A percentile compares a stretch with the other conserved stretches of the same genome.
phyloP scores from a whole-genome alignment of 2,888 invertebrate species.

The Lampropteryx suffumata region DNA sequence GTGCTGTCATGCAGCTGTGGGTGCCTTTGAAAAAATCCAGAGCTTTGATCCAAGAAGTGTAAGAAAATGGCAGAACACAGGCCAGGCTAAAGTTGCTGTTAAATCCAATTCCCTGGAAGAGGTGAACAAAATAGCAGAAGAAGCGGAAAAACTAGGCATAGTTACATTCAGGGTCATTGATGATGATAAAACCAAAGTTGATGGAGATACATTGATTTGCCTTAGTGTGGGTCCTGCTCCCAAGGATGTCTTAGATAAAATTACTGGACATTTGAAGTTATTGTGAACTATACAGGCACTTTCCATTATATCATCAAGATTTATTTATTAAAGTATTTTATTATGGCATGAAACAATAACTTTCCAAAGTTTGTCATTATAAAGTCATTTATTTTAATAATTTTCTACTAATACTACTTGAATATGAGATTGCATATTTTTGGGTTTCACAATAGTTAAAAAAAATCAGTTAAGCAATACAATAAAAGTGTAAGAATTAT shows the following conservation, averaged over 20 bases:
- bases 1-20: conserved; percentile 93
- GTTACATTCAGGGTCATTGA: conserved; percentile 88
- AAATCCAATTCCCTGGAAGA: conserved; percentile 88
- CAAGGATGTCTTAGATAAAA: conserved; percentile 85
- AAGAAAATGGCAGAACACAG: conserved; percentile 82
- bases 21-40: conserved; percentile 87
- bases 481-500: no score
- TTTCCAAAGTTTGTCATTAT: no score
- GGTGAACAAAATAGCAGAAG: conserved; percentile 84
- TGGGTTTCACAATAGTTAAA: no score
- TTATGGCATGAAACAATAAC: no score
- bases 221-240: conserved; percentile 94
- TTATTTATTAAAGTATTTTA: no score
- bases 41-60: conserved; percentile 81
- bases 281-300: conserved; percentile 67
- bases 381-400: no score
- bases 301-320: no score
- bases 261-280: conserved; percentile 92
- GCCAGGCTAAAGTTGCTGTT: conserved; percentile 92
- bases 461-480: no score
- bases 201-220: conserved; percentile 91
- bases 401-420: no score
- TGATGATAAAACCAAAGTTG: conserved; percentile 94
- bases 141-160: conserved; percentile 86
- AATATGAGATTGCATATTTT: no score